Base-by-base conservation (phyloP, 2,888 invertebrate species). In the Fragum sueziense region DNA sequence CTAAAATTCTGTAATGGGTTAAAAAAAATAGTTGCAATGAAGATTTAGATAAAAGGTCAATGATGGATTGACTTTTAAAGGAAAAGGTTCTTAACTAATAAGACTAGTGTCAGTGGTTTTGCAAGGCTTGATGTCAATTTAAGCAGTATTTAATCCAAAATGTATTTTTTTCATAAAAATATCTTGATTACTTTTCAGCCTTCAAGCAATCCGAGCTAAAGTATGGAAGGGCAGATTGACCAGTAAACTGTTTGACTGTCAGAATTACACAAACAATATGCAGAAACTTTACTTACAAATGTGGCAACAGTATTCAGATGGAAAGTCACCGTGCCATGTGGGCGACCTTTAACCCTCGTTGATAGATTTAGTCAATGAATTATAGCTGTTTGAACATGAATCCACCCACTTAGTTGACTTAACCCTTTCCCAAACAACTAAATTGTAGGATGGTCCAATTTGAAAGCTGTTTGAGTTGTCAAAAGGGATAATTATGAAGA, bases 171-270 rank as follows among this genome's bases (percentile, higher is more conserved):
- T 2, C 47, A 47, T 22, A 2, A 2, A 22, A 11, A n/a, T 25
- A 1, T 59, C 20, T 59, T 59, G 27, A 29, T 59, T 59, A 31
- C 3, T n/a, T 68, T 80, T 29, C 94, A 97, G 96, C 93, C 95
- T 98, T 88, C 96, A 96, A 94, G 96, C 96, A 69, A 96, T 97
- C 89, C 95, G 97, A 84, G 98, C 97, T 67, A 98, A 98, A 94
- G 98, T 99, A 37, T 98, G 98, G 96, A 95, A 96, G 86, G 97
- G 97, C 0, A 95, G 99, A 74, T 95, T 96, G 29, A 96, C 96
- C 54, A 97, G 97, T 88, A 97, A 98, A 0, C 94, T 99, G 74
- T 99, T 99, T 94, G 96, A 97, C 94, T 97, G 98, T 92, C 95
- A 96, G 92, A 95, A 96, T 90, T 99, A 99, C 93, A 96, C 97